Percentiles rank a stretch among this genome's conserved stretches.
phyloP scores from a whole-genome alignment of 2,113 vertebrate genomes.

The Ctenodactylus gundi region DNA sequence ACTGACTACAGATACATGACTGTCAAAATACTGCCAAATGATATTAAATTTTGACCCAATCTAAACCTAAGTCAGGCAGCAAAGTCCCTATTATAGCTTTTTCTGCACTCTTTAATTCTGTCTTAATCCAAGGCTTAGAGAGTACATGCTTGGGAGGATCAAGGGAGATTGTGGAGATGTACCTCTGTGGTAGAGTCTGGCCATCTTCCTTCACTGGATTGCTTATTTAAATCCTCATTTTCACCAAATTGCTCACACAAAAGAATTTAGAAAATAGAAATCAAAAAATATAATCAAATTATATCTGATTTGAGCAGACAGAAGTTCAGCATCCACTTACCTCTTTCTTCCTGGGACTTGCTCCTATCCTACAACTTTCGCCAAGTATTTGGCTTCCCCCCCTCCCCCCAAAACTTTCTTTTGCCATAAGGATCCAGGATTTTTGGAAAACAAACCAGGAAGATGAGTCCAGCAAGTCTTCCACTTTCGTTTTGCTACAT shows the following conservation, averaged over 20 bases:
- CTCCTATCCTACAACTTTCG: not conserved
- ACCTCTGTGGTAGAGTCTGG: not conserved
- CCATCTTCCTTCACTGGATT: conserved; percentile 6
- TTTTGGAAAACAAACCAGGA: not conserved
- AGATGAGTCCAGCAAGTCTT: not conserved
- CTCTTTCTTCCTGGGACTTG: not conserved
- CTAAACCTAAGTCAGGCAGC: conserved; percentile 25
- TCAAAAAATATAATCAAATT: too few relatives aligned
- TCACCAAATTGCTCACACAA: conserved; percentile 30
- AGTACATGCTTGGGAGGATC: conserved; percentile 14
- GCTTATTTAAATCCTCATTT: not conserved
- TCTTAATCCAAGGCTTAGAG: conserved; percentile 63
- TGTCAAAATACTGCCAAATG: not conserved
- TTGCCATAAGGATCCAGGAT: not conserved
- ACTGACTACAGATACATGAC: not conserved
- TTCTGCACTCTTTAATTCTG: conserved; percentile 19
- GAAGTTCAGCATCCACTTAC: not conserved
- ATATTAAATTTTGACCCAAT: conserved; percentile 7
- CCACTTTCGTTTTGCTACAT: not conserved
- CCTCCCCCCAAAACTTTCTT: not conserved
- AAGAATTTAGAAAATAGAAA: conserved; percentile 20
- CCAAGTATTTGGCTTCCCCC: not conserved
- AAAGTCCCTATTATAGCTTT: conserved; percentile 66
- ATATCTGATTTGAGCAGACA: not conserved
- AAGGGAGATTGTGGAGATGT: not conserved